phyloP scores from a whole-genome alignment of 2,113 vertebrate species.

The Thomomys bottae region DNA sequence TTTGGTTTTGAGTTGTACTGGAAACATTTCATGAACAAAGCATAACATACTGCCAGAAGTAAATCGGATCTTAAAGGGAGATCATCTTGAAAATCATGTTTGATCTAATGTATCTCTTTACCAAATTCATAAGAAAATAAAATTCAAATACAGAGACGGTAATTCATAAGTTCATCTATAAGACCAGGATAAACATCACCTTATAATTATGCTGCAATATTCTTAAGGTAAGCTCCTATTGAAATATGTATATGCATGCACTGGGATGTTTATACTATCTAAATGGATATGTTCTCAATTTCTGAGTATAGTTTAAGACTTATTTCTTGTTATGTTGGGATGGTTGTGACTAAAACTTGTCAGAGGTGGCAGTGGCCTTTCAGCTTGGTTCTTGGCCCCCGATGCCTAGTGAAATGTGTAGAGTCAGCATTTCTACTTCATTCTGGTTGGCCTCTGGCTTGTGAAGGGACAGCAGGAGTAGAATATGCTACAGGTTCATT shows the following conservation, averaged over 20 bases:
- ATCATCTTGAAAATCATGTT: slow-evolving; percentile 49
- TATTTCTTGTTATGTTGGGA: too few species aligned
- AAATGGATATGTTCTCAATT: too few species aligned
- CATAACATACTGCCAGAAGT: not conserved
- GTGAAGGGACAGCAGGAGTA: not conserved
- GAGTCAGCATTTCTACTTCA: slow-evolving; percentile 48
- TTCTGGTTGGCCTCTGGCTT: not conserved
- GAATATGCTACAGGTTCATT: slow-evolving; percentile 14
- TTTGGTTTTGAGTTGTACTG: slow-evolving; percentile 1
- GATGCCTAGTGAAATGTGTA: slow-evolving; percentile 31
- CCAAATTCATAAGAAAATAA: slow-evolving; percentile 36
- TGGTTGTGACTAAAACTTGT: not conserved
- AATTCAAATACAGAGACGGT: slow-evolving; percentile 33
- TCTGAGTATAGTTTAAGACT: too few species aligned
- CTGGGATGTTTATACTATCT: too few species aligned
- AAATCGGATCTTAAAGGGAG: slow-evolving; percentile 51
- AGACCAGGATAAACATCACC: too few species aligned
- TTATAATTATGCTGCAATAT: too few species aligned
- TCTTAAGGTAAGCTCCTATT: too few species aligned
- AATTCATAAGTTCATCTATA: too few species aligned
- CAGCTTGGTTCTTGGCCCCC: not conserved
- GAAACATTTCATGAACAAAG: not conserved
- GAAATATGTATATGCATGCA: too few species aligned
- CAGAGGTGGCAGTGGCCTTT: not conserved
- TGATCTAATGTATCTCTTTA: slow-evolving; percentile 46